Evolutionary conservation across 2,888 invertebrate species (phyloP).

Genomic region (Drosophila prolongata): DNA sequence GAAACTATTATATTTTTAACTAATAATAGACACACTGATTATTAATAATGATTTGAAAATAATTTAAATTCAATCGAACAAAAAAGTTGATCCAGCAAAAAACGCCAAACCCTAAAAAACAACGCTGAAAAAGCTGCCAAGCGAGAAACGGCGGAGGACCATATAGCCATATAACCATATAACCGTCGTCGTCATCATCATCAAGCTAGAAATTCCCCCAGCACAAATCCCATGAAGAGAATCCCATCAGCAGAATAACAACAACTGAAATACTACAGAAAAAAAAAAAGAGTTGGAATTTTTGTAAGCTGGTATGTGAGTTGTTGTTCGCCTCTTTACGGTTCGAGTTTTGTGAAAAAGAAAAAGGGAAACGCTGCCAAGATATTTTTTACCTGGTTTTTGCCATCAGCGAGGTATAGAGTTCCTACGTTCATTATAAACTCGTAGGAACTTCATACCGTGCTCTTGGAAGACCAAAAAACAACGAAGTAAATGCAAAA

Average conservation of each 20-base stretch:
- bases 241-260: conserved; percentile 30
- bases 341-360: conserved; percentile 41
- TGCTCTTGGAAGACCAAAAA: conserved; percentile 96
- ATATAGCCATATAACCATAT: conserved; percentile 17
- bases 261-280: conserved; percentile 27
- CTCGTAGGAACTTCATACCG: conserved; percentile 99
- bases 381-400: conserved; percentile 83
- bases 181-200: conserved; percentile 29
- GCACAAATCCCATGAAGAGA: conserved; percentile 33
- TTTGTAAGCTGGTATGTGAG: conserved; percentile 46
- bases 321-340: conserved; percentile 32
- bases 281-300: conserved; percentile 40
- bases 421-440: conserved; percentile 93
- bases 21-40: conserved; percentile 12
- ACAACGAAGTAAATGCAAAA: conserved; percentile 73
- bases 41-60: conserved; percentile 32
- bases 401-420: conserved; percentile 99
- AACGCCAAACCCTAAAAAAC: conserved; percentile 18
- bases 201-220: conserved; percentile 37
- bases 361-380: conserved; percentile 55
- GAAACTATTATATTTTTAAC: conserved; percentile 5
- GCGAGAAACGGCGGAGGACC: conserved; percentile 27
- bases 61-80: conserved; percentile 34
- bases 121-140: conserved; percentile 30
- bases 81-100: conserved; percentile 32